Evolutionary conservation across 2,797 vertebrate genomes (phyloP).

Genomic region (Thripadectes ignobilis): DNA sequence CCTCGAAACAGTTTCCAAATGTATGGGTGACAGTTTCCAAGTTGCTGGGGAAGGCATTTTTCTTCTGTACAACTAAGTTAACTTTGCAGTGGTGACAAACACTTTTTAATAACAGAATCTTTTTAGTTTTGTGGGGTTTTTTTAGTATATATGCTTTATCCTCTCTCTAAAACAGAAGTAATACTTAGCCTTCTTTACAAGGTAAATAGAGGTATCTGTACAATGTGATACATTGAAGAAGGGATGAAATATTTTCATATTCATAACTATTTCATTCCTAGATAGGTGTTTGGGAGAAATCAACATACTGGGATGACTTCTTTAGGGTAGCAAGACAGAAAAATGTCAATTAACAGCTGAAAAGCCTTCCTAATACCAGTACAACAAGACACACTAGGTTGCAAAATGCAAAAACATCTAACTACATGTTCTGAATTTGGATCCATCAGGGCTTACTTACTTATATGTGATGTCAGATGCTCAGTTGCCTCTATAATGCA

Average conservation of each 20-base stretch:
- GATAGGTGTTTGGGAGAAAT: background rate
- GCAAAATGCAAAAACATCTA: background rate
- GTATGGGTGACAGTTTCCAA: background rate
- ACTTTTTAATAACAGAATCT: background rate
- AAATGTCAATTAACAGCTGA: background rate
- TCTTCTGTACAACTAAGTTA: background rate
- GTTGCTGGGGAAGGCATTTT: background rate
- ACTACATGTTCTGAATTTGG: background rate
- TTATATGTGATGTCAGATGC: background rate
- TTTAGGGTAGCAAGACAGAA: background rate
- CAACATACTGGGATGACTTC: background rate
- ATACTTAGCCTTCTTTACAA: background rate
- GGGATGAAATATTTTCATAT: background rate
- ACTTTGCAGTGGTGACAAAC: background rate
- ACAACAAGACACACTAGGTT: background rate
- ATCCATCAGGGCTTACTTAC: background rate
- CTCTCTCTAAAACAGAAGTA: background rate
- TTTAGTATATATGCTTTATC: background rate
- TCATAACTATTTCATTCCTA: background rate
- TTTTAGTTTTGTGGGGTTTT: background rate
- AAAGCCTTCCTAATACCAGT: background rate
- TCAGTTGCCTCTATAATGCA: background rate
- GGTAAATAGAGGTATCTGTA: background rate
- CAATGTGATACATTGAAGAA: background rate
- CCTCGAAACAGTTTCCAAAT: background rate